Evolutionary conservation across 2,797 vertebrate genomes (phyloP).

Genomic region (Discoglossus pictus): DNA sequence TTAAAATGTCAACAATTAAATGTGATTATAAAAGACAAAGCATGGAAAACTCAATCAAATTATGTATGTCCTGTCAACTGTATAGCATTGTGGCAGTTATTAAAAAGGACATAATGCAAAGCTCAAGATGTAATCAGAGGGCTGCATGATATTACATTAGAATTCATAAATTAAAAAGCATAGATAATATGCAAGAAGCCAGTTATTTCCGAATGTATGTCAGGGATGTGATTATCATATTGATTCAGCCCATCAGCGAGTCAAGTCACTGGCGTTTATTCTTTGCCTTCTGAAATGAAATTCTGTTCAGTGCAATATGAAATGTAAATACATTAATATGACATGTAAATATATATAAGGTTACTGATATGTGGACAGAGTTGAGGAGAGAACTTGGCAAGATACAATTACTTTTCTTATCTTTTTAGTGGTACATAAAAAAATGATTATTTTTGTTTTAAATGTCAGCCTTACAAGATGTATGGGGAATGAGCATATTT

Average conservation of each 20-base stretch:
- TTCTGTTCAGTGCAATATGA: slow-evolving; percentile 32
- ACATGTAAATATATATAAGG: slow-evolving; percentile 45
- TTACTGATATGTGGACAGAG: slow-evolving; percentile 42
- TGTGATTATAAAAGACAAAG: no score
- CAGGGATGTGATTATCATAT: slow-evolving; percentile 7
- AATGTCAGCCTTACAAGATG: slow-evolving; percentile 41
- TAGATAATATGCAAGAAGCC: not conserved
- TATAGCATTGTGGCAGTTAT: not conserved
- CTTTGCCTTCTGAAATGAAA: slow-evolving; percentile 29
- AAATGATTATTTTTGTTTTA: slow-evolving; percentile 25
- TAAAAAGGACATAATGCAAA: not conserved
- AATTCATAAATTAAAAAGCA: not conserved
- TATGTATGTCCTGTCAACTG: not conserved
- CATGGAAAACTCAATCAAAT: not conserved
- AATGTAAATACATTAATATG: slow-evolving; percentile 49
- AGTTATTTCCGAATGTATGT: slow-evolving; percentile 9
- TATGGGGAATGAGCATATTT: slow-evolving; percentile 32
- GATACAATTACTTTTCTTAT: slow-evolving; percentile 49
- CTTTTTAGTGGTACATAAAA: slow-evolving; percentile 32
- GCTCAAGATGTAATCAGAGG: not conserved
- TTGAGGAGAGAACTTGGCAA: slow-evolving; percentile 16
- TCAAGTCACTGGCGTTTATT: slow-evolving; percentile 32
- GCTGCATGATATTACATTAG: not conserved
- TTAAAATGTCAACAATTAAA: no score
- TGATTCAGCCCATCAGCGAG: slow-evolving; percentile 20